Conservation (phyloP, 2,888 invertebrate genomes). For the Rhogogaster chlorosoma region DNA sequence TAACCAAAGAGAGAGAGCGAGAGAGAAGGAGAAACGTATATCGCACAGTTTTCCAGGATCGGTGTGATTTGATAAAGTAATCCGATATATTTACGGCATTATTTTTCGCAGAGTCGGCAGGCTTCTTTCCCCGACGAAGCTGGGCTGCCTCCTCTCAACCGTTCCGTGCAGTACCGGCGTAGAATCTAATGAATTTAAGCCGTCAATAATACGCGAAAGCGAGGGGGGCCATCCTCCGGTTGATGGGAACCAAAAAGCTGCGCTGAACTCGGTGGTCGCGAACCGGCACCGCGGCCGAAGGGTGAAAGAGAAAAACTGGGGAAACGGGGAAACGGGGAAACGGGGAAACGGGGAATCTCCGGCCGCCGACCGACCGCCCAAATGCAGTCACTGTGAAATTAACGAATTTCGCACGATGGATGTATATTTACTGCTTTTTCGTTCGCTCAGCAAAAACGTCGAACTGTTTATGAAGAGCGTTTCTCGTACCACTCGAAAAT, state of each 20-base stretch:
- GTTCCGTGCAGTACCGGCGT: constrained; percentile 50
- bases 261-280: constrained; percentile 55
- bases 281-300: constrained; percentile 43
- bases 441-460: constrained; percentile 42
- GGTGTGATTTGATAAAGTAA: constrained; percentile 56
- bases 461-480: constrained; percentile 49
- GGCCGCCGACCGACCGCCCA: constrained; percentile 51
- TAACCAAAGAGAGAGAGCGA: constrained; percentile 28
- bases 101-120: constrained; percentile 56
- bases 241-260: constrained; percentile 61
- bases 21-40: constrained; percentile 28
- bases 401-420: constrained; percentile 70
- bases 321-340: background rate
- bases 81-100: constrained; percentile 57
- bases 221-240: constrained; percentile 48
- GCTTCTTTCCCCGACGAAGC: constrained; percentile 8
- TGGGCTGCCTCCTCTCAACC: constrained; percentile 11
- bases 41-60: constrained; percentile 50
- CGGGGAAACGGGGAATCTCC: constrained; percentile 21
- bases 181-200: constrained; percentile 68
- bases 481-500: background rate
- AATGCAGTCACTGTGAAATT: constrained; percentile 70
- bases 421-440: constrained; percentile 63
- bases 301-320: constrained; percentile 32
- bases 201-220: constrained; percentile 62